Evolutionary conservation across 2,888 invertebrate species (phyloP), one percentile per base, ranked within the genome.

Genomic region (Caenorhabditis uteleia): DNA sequence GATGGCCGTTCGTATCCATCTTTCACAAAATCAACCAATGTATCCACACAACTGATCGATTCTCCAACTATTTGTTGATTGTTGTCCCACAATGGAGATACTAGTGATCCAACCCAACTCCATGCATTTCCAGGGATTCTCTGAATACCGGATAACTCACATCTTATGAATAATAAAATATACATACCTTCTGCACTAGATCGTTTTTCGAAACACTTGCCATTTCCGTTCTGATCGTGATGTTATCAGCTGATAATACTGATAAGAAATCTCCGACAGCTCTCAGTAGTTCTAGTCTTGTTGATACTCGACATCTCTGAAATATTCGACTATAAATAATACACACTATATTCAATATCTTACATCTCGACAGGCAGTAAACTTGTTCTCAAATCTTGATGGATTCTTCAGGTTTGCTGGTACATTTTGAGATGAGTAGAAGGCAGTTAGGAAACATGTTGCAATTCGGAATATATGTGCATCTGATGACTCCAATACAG

Each of bases 401-500:
- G n/a, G n/a, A n/a, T n/a, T n/a, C n/a, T n/a, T n/a, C 33, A 20
- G 1, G 21, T 18, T 7, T 23, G n/a, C 21, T 18, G 23, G 25
- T 34, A 7, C 25, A 23, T 39, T 26, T 47, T 27, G 7, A 27
- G 16, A 5, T 26, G 23, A 20, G 14, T 4, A 31, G 46, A 31
- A 29, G 51, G 10, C 55, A 50, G 56, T 45, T 0, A 51, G 36
- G 53, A 71, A 71, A 36, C 68, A 68, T 4, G 66, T 44, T 7
- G 66, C 68, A 31, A 71, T 71, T 12, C 71, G 71, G 21, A 60
- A 44, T n/a, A 55, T 57, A 48, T 66, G 65, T 16, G 66, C 65
- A 47, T 71, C 71, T 70, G 38, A 38, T 47, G 40, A 29, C 0
- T n/a, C n/a, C n/a, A n/a, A n/a, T n/a, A n/a, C n/a, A n/a, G n/a